Evolutionary conservation across 2,888 invertebrate genomes (phyloP).

Genomic region (Globia sparganii): DNA sequence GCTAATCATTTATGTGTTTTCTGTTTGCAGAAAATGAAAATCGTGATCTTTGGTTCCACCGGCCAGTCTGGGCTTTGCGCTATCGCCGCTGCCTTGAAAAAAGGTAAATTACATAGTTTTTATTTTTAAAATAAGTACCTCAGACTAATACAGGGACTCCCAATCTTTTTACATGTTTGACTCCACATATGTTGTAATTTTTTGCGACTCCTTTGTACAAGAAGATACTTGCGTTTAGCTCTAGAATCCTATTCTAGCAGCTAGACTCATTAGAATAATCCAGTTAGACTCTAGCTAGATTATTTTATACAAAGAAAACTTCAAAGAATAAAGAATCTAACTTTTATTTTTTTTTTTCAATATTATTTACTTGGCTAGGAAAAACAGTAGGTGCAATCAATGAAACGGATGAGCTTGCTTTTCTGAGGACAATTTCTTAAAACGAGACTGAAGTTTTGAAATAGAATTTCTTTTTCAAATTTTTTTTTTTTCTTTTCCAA

Average conservation of each 20-base stretch:
- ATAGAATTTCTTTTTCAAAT: no score
- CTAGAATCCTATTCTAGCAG: background rate
- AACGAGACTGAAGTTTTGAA: no score
- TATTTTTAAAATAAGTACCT: background rate
- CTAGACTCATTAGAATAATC: background rate
- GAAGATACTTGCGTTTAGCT: background rate
- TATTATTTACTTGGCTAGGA: background rate
- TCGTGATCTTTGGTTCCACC: conserved; percentile 96
- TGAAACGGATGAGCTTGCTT: background rate
- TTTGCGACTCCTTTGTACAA: background rate
- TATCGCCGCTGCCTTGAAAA: conserved; percentile 93
- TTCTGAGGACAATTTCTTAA: background rate
- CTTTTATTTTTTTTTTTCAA: background rate
- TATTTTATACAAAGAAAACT: background rate
- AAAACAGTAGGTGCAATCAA: background rate
- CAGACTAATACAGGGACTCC: background rate
- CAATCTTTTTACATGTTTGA: background rate
- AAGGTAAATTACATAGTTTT: conserved; percentile 89
- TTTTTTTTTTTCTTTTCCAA: no score
- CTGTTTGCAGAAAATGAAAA: conserved; percentile 90
- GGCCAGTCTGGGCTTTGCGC: conserved; percentile 95
- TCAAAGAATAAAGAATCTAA: background rate
- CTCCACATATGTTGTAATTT: background rate
- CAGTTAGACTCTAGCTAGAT: background rate
- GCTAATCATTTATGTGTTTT: conserved; percentile 21